Evolutionary conservation across 1,140 invertebrate genomes (phyloP).

Genomic region (Intoshia linei): DNA sequence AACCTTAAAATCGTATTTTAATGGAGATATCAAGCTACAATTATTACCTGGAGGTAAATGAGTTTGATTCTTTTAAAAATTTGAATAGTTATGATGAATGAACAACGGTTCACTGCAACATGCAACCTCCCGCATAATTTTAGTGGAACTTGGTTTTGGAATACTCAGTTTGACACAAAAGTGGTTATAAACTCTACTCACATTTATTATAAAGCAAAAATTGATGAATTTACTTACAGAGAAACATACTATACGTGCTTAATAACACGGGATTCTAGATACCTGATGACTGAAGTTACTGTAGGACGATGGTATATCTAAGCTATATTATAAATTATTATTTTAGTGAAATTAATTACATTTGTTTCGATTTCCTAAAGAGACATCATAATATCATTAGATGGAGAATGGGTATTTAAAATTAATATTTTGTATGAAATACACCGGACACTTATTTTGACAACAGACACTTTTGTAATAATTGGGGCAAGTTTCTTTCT

Average conservation of each 20-base stretch:
- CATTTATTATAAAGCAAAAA: slow-evolving; percentile 56
- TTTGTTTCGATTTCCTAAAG: slow-evolving; percentile 76
- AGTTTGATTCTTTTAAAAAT: neutral
- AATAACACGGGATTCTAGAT: slow-evolving; percentile 43
- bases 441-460: no score
- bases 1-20: slow-evolving; percentile 40
- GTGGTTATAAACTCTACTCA: slow-evolving; percentile 66
- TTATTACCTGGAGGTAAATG: slow-evolving; percentile 44
- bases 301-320: slow-evolving; percentile 53
- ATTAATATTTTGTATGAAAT: no score
- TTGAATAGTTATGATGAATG: slow-evolving; percentile 12
- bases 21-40: slow-evolving; percentile 49
- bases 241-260: slow-evolving; percentile 69
- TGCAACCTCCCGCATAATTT: slow-evolving; percentile 69
- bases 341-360: slow-evolving; percentile 66
- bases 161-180: slow-evolving; percentile 68
- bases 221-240: slow-evolving; percentile 37
- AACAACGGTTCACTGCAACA: slow-evolving; percentile 51
- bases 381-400: slow-evolving; percentile 73
- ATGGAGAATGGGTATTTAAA: slow-evolving; percentile 46
- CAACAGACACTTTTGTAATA: no score
- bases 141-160: slow-evolving; percentile 71
- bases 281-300: slow-evolving; percentile 70
- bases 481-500: no score
- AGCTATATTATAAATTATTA: slow-evolving; percentile 1